Percentiles rank a stretch among this genome's conserved stretches.
Evolutionary conservation across 2,888 invertebrate species (phyloP).

Genomic region (Dasypogon diadema): DNA sequence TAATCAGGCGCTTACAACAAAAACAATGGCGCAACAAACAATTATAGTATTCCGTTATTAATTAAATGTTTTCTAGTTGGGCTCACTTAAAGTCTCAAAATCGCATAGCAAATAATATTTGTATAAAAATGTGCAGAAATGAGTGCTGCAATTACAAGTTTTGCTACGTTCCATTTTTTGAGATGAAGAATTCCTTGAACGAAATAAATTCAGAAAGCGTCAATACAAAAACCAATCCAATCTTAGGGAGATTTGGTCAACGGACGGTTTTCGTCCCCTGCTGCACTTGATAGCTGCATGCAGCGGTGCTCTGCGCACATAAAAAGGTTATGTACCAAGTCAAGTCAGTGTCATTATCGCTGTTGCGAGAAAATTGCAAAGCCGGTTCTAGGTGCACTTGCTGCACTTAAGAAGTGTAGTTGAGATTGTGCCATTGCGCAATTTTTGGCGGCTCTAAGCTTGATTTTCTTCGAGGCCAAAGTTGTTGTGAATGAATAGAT

Average conservation of each 20-base stretch:
- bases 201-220: background rate
- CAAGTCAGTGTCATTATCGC: conserved; percentile 21
- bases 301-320: background rate
- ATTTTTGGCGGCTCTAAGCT: background rate
- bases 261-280: background rate
- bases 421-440: conserved; percentile 5
- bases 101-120: no score
- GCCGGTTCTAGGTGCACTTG: conserved; percentile 2
- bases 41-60: no score
- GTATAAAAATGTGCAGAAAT: no score
- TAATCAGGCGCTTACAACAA: no score
- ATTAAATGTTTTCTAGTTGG: no score
- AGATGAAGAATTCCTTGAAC: background rate
- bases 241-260: background rate
- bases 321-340: conserved; percentile 22
- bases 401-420: background rate
- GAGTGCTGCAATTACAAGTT: background rate
- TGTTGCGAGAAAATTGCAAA: background rate
- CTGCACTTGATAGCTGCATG: background rate
- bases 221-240: background rate
- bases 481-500: background rate
- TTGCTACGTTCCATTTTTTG: background rate
- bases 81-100: no score
- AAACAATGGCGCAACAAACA: no score
- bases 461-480: background rate